Percentiles rank a stretch among this genome's conserved stretches.
Conservation (phyloP, 2,888 invertebrate species). For the Sphaerophoria taeniata region DNA sequence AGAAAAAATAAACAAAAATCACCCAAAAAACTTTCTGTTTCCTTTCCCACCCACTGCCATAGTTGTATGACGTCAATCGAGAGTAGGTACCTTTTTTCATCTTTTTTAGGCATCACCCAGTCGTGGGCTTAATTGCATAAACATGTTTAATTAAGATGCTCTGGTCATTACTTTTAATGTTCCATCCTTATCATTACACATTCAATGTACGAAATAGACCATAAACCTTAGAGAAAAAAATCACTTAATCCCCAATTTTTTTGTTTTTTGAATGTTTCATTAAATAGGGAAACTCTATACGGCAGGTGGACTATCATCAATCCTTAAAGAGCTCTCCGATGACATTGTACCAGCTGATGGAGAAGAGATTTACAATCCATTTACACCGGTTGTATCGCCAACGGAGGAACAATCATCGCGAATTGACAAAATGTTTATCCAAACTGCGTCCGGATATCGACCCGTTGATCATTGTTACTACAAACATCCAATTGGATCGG, state of each 20-base stretch:
- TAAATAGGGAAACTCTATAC: conserved; percentile 82
- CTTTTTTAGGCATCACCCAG: too few relatives aligned
- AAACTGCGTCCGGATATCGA: conserved; percentile 83
- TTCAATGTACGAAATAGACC: background rate
- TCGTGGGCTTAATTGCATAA: conserved; percentile 1
- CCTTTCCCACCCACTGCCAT: background rate
- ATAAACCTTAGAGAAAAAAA: conserved; percentile 4
- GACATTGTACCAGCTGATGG: conserved; percentile 82
- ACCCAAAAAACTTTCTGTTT: background rate
- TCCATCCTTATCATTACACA: conserved; percentile 25
- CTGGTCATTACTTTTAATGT: conserved; percentile 10
- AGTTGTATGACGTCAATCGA: conserved; percentile 12
- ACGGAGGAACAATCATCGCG: conserved; percentile 82
- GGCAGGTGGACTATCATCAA: conserved; percentile 81
- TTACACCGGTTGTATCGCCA: conserved; percentile 83
- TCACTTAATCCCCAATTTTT: conserved; percentile 19
- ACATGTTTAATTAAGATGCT: conserved; percentile 37
- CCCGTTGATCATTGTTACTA: conserved; percentile 83
- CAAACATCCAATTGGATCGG: conserved; percentile 80
- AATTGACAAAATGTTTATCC: conserved; percentile 83
- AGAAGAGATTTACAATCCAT: conserved; percentile 83
- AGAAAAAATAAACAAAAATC: background rate
- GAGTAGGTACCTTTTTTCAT: conserved; percentile 2
- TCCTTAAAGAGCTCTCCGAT: conserved; percentile 82
- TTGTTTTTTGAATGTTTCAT: conserved; percentile 20